A percentile compares a stretch with the other conserved stretches of the same genome.
Evolutionary conservation across 1,140 invertebrate species (phyloP).

Genomic region (Zaprionus lachaisei): DNA sequence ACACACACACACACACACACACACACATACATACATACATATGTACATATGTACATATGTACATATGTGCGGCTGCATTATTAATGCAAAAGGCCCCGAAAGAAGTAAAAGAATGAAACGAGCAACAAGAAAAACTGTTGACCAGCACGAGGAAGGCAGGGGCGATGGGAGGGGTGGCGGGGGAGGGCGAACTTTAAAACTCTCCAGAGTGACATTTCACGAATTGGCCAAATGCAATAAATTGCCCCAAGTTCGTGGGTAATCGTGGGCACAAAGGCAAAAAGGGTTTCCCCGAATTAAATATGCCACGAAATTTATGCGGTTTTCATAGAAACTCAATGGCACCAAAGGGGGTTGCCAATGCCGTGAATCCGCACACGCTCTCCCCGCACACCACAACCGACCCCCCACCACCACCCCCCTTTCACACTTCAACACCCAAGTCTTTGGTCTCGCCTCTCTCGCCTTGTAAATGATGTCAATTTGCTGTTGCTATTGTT

Average conservation of each 20-base stretch:
- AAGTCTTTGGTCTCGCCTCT: neutral
- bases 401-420: too few species aligned
- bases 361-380: neutral
- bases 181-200: slow-evolving; percentile 64
- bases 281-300: slow-evolving; percentile 58
- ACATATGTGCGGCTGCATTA: slow-evolving; percentile 73
- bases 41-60: neutral
- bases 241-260: slow-evolving; percentile 43
- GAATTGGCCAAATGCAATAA: slow-evolving; percentile 82
- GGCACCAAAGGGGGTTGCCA: slow-evolving; percentile 65
- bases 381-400: neutral
- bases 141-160: neutral
- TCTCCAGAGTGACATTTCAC: slow-evolving; percentile 83
- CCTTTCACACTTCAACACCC: neutral
- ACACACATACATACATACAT: too few species aligned
- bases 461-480: slow-evolving; percentile 66
- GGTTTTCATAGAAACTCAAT: slow-evolving; percentile 78
- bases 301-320: slow-evolving; percentile 73
- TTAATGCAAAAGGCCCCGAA: slow-evolving; percentile 59
- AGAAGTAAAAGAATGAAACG: slow-evolving; percentile 22
- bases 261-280: neutral
- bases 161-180: neutral
- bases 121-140: slow-evolving; percentile 16
- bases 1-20: neutral
- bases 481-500: slow-evolving; percentile 65